Percentiles rank a stretch among this genome's conserved stretches.
phyloP scores from a whole-genome alignment of 2,888 invertebrate species.

The Arctia plantaginis region DNA sequence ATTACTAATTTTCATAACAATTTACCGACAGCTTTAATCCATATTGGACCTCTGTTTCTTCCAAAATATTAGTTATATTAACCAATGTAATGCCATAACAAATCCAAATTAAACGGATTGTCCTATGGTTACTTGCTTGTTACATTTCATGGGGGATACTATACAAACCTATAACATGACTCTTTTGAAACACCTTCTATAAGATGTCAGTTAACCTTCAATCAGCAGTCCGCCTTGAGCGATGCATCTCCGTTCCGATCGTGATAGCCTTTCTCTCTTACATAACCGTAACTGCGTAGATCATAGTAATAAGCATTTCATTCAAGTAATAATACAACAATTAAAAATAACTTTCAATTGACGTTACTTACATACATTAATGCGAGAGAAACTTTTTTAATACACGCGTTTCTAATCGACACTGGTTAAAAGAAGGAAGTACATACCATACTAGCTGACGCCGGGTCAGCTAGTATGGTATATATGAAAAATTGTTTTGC shows the following conservation, averaged over 20 bases:
- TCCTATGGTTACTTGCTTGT: neutral
- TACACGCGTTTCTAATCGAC: constrained; percentile 12
- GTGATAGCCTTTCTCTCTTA: constrained; percentile 48
- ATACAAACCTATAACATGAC: neutral
- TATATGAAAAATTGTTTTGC: too few species aligned
- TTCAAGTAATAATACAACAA: constrained; percentile 39
- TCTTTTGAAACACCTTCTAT: neutral
- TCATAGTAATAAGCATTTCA: constrained; percentile 42
- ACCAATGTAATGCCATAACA: neutral
- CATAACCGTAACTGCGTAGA: constrained; percentile 27
- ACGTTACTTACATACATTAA: constrained; percentile 33
- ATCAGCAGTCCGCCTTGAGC: constrained; percentile 44
- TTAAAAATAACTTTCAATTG: constrained; percentile 47
- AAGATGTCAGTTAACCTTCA: constrained; percentile 37
- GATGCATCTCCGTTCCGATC: constrained; percentile 40
- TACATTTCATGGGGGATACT: neutral
- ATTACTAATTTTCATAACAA: too few species aligned
- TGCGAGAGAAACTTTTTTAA: constrained; percentile 25
- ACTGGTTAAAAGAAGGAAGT: neutral
- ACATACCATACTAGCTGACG: too few species aligned
- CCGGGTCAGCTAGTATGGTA: too few species aligned
- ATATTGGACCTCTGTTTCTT: neutral
- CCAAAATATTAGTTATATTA: neutral
- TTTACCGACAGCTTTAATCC: too few species aligned
- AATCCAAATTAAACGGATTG: neutral